Evolutionary conservation across 2,113 vertebrate genomes (phyloP).

Genomic region (Stercorarius parasiticus): DNA sequence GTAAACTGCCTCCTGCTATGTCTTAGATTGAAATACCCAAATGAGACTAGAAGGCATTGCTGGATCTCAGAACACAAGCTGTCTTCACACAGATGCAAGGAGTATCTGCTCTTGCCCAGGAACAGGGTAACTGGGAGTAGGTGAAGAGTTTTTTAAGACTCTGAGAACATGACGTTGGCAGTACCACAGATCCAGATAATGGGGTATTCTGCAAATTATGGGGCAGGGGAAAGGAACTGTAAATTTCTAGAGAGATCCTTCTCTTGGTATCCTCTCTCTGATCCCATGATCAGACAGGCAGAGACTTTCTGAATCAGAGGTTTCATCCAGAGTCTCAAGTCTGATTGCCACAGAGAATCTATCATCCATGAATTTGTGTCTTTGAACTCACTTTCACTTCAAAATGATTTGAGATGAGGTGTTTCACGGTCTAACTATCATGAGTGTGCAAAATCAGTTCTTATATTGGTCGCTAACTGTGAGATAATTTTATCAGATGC

Average conservation of each 20-base stretch:
- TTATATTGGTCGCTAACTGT: neutral
- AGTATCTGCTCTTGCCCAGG: neutral
- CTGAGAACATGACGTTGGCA: neutral
- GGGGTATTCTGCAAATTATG: neutral
- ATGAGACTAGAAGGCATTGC: neutral
- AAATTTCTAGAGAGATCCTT: neutral
- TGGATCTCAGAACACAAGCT: neutral
- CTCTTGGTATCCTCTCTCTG: neutral
- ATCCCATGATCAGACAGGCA: neutral
- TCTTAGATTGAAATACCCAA: neutral
- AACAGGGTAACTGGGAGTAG: neutral
- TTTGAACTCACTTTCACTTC: neutral
- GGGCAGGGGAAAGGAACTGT: neutral
- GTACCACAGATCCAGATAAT: neutral
- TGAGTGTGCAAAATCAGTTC: neutral
- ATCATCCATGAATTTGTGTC: neutral
- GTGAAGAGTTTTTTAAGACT: neutral
- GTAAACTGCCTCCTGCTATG: neutral
- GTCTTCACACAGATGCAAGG: neutral
- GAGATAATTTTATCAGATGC: neutral
- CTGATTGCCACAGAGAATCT: neutral
- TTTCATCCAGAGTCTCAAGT: neutral
- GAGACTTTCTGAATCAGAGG: neutral
- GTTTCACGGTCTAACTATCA: neutral
- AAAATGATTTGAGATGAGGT: neutral